A percentile compares a stretch with the other conserved stretches of the same genome.
Evolutionary conservation across 2,888 invertebrate genomes (phyloP).

Genomic region (Pristionchus japonicus): DNA sequence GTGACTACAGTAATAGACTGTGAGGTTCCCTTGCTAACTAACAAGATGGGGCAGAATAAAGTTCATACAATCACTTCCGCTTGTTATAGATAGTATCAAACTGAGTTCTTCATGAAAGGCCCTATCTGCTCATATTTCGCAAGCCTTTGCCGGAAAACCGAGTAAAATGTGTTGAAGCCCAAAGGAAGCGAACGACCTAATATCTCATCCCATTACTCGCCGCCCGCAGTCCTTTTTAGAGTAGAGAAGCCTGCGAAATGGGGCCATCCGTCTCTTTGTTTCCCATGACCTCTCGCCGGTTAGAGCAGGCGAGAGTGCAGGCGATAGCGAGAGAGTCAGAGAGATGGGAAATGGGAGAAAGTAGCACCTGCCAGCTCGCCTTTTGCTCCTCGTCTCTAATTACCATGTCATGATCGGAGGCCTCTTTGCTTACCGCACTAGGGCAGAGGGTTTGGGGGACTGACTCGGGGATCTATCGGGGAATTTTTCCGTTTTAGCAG

Average conservation of each 20-base stretch:
- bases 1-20: background rate
- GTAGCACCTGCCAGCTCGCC: conserved; percentile 19
- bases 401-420: background rate
- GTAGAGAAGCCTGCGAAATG: conserved; percentile 13
- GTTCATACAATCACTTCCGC: no score
- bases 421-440: background rate
- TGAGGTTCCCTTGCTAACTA: no score
- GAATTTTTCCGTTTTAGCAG: no score
- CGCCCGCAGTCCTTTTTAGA: background rate
- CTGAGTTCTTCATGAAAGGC: no score
- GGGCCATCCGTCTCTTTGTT: background rate
- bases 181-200: conserved; percentile 14
- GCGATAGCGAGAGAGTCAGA: background rate
- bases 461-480: no score
- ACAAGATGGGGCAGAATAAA: no score
- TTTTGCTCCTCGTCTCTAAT: background rate
- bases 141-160: background rate
- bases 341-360: background rate
- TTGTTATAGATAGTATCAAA: no score
- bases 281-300: background rate
- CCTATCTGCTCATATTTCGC: background rate
- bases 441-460: no score
- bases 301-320: background rate
- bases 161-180: background rate
- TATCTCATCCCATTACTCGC: background rate